Evolutionary conservation across 2,888 invertebrate species (phyloP).

Genomic region (Cenopis cana): DNA sequence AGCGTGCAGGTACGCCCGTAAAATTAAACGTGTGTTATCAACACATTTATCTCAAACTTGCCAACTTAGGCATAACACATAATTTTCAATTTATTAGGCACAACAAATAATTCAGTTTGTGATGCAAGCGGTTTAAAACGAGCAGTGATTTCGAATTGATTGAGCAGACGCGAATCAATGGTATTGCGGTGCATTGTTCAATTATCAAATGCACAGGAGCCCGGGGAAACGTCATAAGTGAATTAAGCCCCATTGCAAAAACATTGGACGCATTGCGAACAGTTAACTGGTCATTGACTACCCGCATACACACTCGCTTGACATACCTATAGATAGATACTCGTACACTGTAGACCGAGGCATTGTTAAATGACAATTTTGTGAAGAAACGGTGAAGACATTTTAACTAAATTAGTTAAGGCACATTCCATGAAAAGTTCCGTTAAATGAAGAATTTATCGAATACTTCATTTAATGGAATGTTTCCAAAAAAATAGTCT

Average conservation of each 20-base stretch:
- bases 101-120: conserved; percentile 10
- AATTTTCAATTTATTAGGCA: background rate
- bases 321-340: conserved; percentile 27
- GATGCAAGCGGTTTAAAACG: conserved; percentile 10
- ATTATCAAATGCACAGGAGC: conserved; percentile 58
- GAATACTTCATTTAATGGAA: background rate
- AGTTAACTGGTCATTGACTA: conserved; percentile 65
- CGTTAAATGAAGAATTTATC: no score
- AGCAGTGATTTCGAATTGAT: conserved; percentile 19
- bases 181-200: conserved; percentile 53
- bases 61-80: background rate
- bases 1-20: conserved; percentile 21
- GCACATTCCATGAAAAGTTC: no score
- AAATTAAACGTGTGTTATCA: conserved; percentile 19
- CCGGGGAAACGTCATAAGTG: conserved; percentile 52
- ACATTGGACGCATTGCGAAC: conserved; percentile 58
- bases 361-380: background rate
- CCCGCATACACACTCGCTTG: conserved; percentile 56
- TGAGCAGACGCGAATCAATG: conserved; percentile 56
- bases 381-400: background rate
- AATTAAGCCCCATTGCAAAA: conserved; percentile 58
- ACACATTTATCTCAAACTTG: background rate
- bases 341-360: conserved; percentile 21
- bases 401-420: background rate
- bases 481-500: background rate